Evolutionary conservation across 2,113 vertebrate species (phyloP).

Genomic region (Polypterus senegalus): DNA sequence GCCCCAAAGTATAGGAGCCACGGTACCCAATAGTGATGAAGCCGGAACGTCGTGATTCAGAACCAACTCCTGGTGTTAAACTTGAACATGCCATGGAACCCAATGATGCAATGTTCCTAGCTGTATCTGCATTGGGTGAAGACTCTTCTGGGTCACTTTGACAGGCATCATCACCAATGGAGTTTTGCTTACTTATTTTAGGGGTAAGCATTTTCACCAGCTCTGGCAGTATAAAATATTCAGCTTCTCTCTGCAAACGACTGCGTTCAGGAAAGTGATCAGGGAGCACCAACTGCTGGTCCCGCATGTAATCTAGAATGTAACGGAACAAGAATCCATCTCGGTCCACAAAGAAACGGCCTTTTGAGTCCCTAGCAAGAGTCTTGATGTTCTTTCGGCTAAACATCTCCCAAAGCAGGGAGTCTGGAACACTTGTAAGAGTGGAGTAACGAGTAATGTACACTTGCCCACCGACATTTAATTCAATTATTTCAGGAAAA

Average conservation of each 20-base stretch:
- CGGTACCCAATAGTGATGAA: constrained; percentile 88
- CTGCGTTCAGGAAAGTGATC: constrained; percentile 83
- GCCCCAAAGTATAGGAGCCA: constrained; percentile 78
- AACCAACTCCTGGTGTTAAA: constrained; percentile 17
- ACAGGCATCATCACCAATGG: constrained; percentile 66
- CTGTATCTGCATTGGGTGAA: constrained; percentile 47
- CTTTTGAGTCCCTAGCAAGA: constrained; percentile 79
- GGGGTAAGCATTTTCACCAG: constrained; percentile 67
- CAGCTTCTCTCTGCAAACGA: constrained; percentile 76
- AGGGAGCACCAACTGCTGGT: constrained; percentile 78
- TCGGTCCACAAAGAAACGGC: constrained; percentile 80
- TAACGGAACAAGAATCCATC: constrained; percentile 90
- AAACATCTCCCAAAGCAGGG: constrained; percentile 83
- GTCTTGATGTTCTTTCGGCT: constrained; percentile 55
- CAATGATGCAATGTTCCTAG: constrained; percentile 42
- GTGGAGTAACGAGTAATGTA: constrained; percentile 85
- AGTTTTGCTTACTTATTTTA: constrained; percentile 77
- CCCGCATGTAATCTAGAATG: constrained; percentile 84
- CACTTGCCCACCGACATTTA: constrained; percentile 87
- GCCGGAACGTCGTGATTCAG: constrained; percentile 57
- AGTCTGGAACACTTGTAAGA: constrained; percentile 73
- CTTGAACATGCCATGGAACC: constrained; percentile 26
- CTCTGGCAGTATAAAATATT: constrained; percentile 79
- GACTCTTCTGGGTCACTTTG: constrained; percentile 74
- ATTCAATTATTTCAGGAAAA: constrained; percentile 84